A percentile compares a stretch with the other conserved stretches of the same genome.
Evolutionary conservation across 2,113 vertebrate genomes (phyloP).

Genomic region (Mandrillus leucophaeus): DNA sequence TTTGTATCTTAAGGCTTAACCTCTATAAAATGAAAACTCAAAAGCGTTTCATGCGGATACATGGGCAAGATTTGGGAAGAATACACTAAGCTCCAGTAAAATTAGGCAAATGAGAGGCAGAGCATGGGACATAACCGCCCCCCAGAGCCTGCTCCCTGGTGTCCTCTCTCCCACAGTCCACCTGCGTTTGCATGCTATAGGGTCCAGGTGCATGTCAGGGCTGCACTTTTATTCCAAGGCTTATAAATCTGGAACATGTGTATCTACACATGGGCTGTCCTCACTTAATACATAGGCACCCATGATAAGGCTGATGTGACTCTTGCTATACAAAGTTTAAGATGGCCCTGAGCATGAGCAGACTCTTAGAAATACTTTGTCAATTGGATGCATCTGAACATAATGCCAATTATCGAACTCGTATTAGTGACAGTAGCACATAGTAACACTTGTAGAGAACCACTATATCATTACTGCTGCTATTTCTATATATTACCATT

Average conservation of each 20-base stretch:
- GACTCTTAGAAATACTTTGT: not conserved
- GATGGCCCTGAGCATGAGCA: rapidly evolving
- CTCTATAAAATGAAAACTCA: not conserved
- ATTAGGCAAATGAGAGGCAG: not conserved
- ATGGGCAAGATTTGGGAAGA: not conserved
- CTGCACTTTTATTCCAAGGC: not conserved
- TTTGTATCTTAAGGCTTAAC: not conserved
- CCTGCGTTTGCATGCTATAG: rapidly evolving
- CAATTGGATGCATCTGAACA: rapidly evolving
- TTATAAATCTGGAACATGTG: rapidly evolving
- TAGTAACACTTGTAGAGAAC: not conserved
- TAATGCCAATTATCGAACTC: not conserved
- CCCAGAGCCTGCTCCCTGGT: rapidly evolving
- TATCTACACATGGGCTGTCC: rapidly evolving
- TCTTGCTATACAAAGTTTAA: not conserved
- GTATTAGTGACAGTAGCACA: rapidly evolving
- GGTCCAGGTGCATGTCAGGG: rapidly evolving
- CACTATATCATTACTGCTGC: rapidly evolving
- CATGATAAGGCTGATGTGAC: rapidly evolving
- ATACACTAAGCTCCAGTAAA: too few relatives aligned
- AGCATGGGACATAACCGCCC: rapidly evolving
- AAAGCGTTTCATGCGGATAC: not conserved
- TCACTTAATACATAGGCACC: rapidly evolving
- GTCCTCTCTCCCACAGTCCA: rapidly evolving
- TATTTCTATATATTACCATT: rapidly evolving